phyloP scores from a whole-genome alignment of 2,113 vertebrate species.

The Pterocles gutturalis region DNA sequence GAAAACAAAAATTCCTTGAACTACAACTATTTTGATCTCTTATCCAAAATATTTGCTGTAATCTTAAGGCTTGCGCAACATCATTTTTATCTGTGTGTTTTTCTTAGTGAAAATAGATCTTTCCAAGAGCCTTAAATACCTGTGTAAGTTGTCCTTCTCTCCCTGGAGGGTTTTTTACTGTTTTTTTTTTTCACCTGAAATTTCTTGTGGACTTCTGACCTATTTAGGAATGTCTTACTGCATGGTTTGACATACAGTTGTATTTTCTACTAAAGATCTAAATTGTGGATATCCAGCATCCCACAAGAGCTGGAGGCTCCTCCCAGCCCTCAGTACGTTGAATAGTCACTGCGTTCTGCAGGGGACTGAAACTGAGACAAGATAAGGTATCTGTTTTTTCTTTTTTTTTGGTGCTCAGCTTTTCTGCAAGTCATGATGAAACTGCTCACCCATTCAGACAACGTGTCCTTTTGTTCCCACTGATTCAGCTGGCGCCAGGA shows the following conservation, averaged over 20 bases:
- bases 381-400: background rate
- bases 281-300: background rate
- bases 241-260: rapidly evolving
- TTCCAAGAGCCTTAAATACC: background rate
- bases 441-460: background rate
- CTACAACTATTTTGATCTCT: background rate
- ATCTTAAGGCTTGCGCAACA: conserved; percentile 5
- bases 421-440: background rate
- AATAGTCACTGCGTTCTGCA: background rate
- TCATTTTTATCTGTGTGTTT: background rate
- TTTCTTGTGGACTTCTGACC: background rate
- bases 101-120: background rate
- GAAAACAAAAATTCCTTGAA: background rate
- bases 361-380: background rate
- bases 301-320: rapidly evolving
- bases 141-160: background rate
- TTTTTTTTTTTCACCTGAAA: background rate
- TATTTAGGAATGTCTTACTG: background rate
- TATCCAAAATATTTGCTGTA: background rate
- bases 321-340: rapidly evolving
- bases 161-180: background rate
- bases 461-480: background rate
- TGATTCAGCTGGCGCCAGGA: background rate
- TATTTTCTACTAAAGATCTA: background rate
- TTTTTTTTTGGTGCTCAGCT: background rate